These are phyloP conservation scores for Diorhabda carinulata DNA, from an alignment of 1,140 invertebrate genomes.

Conservation along the genomic window DNA sequence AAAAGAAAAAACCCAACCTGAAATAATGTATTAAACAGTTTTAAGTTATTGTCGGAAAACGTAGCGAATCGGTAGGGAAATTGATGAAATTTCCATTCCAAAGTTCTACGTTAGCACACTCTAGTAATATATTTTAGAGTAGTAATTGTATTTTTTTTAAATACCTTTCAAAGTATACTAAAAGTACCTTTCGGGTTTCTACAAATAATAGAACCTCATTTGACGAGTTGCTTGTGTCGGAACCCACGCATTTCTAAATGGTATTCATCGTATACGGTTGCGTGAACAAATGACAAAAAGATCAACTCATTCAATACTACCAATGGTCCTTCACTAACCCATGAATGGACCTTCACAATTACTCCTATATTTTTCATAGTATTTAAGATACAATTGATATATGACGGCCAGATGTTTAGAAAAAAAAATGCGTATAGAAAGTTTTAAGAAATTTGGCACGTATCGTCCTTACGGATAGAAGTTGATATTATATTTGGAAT, in stretches of 20 bases:
- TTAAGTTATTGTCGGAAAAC: too few species aligned
- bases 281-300: slow-evolving; percentile 27
- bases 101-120: too few species aligned
- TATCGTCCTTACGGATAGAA: neutral
- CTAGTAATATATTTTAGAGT: too few species aligned
- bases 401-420: slow-evolving; percentile 29
- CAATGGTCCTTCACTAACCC: slow-evolving; percentile 14
- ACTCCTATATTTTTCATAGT: slow-evolving; percentile 43
- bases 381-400: slow-evolving; percentile 36
- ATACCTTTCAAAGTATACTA: too few species aligned
- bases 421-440: neutral
- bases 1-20: too few species aligned
- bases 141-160: too few species aligned
- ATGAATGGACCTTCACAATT: slow-evolving; percentile 34
- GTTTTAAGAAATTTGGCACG: neutral
- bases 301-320: slow-evolving; percentile 24
- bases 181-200: too few species aligned
- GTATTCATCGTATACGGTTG: slow-evolving; percentile 20
- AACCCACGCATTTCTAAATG: slow-evolving; percentile 10
- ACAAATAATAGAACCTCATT: neutral
- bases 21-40: too few species aligned
- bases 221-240: slow-evolving; percentile 12
- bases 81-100: too few species aligned
- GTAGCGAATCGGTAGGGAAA: too few species aligned
- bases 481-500: neutral